Evolutionary conservation across 2,113 vertebrate genomes (phyloP), one percentile per base, ranked within the genome.

Genomic region (Rhegmatorhina hoffmannsi): DNA sequence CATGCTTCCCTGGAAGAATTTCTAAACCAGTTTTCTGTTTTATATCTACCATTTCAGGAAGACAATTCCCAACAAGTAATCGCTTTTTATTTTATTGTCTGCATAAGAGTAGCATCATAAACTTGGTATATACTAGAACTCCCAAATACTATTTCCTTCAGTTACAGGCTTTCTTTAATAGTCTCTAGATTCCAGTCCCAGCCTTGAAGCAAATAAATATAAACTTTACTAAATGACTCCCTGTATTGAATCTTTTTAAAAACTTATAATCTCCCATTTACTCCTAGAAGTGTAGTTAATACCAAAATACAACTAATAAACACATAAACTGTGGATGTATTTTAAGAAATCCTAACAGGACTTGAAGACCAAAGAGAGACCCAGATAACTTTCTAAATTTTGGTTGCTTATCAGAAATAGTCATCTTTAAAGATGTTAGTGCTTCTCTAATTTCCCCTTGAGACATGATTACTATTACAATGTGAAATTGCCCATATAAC

Each of bases 1-100:
- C 1, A 9, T 52, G 78, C 19, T 58, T 50, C 89, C 31, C 49
- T 56, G 44, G 28, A 84, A 75, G 31, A 66, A 70, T 88, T 76
- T 74, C 50, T 84, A 78, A 66, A 68, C 20, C 33, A 38, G 59
- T 90, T 91, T 94, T 87, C 58, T 70, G 9, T 8, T 93, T 81
- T 76, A 49, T 94, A 87, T 70, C 52, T 75, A 47, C 11, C 62
- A 60, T 94, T 97, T 86, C 49, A 91, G 47, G 75, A 94, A 92
- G 36, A 47, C 6, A 89, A 63, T 40, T 53, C 28, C 29, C 60
- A 46, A 60, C 16, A 55, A 68, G 10, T 10, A 36, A 28, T 53
- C 90, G 4, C 20, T 29, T 60, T 47, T 50, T 40, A 44, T 69
- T 83, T 86, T 43, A 68, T 25, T 74, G 5, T 62, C 60, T 75